Base-by-base conservation (phyloP, 2,888 invertebrate genomes). In the Pseudococcus viburni region DNA sequence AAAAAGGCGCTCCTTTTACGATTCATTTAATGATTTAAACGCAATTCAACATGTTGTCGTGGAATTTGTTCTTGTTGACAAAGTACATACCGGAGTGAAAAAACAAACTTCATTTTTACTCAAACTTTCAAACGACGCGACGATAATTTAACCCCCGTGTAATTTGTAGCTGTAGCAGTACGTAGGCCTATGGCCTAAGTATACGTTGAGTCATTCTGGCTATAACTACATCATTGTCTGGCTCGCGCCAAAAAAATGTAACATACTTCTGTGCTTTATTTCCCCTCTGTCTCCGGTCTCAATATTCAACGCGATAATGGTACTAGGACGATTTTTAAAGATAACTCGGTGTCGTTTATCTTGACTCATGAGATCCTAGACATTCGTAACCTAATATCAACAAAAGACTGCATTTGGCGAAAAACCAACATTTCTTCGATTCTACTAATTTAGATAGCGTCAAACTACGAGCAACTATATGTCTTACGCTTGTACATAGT, bases 391-490 rank as follows among this genome's bases (percentile, higher is more conserved):
- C 39, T 19, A 39, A 77, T 77, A 77, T 77, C 17, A 77, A 77
- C 77, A 39, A 77, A 77, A 39, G 39, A 17, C 12, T 39, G 77
- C 12, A 77, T 33, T 77, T 77, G 77, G 77, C 77, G 77, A 39
- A 77, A 77, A 33, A 77, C 77, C 77, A 77, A 77, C 77, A 42
- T 33, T 42, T 42, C 3, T 42, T 77, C 77, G 77, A 77, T 77
- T 39, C 39, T 77, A 39, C 77, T 39, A 77, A 77, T 77, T 77
- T 77, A 77, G 33, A 77, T 77, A 77, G 39, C 39, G 77, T n/a
- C 73, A 73, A 73, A 73, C 59, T 59, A n/a, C 17, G n/a, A 59
- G 59, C 22, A 22, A 12, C n/a, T 26, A 73, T 77, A 33, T 42
- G 77, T 77, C 17, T 39, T 39, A n/a, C 17, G 26, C 73, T 26